These are phyloP conservation scores for Mizuhopecten yessoensis DNA, from an alignment of 1,140 invertebrate species.

Conservation along the genomic window DNA sequence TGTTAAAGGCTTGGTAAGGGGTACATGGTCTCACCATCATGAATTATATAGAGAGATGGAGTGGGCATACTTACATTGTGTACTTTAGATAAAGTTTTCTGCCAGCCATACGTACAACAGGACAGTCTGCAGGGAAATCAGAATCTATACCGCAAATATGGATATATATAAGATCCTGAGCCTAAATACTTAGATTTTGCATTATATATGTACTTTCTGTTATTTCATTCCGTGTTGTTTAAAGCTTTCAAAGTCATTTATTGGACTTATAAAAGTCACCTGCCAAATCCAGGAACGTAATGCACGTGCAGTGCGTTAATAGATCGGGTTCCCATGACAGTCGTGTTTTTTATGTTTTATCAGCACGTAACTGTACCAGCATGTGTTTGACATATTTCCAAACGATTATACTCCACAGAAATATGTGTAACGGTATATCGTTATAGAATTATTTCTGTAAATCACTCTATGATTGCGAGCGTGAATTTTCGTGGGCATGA, in stretches of 20 bases:
- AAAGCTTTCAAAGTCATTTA: neutral
- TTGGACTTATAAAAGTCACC: neutral
- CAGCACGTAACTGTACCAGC: too few species aligned
- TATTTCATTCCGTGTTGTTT: neutral
- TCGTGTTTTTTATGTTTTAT: neutral
- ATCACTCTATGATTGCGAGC: too few species aligned
- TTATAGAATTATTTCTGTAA: too few species aligned
- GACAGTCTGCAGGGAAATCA: neutral
- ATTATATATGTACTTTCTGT: neutral
- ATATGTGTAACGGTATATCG: too few species aligned
- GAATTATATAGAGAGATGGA: too few species aligned
- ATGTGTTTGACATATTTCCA: neutral
- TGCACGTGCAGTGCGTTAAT: neutral
- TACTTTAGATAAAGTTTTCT: neutral
- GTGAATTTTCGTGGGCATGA: too few species aligned
- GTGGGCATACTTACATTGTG: neutral
- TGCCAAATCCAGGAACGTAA: neutral
- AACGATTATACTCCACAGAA: too few species aligned
- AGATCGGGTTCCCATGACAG: neutral
- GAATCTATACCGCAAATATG: neutral
- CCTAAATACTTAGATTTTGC: neutral
- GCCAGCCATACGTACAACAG: neutral
- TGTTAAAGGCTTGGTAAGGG: too few species aligned
- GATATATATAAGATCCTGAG: neutral
- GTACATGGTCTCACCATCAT: too few species aligned